Conservation (phyloP, 2,888 invertebrate species). For the Scotopteryx bipunctaria region DNA sequence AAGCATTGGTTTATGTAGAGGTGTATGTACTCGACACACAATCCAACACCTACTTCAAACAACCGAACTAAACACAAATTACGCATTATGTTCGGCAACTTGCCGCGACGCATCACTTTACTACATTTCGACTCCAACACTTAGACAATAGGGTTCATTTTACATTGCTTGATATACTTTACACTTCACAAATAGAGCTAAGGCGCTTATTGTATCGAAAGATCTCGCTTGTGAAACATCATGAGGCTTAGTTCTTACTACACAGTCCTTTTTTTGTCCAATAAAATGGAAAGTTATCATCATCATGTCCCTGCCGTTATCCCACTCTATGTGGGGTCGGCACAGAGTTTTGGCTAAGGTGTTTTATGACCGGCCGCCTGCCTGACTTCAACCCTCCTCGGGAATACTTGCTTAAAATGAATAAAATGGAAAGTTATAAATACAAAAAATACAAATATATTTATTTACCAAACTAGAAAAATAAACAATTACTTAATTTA, state of each 20-base stretch:
- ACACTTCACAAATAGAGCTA: not conserved
- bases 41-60: constrained; percentile 6
- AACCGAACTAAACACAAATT: constrained; percentile 15
- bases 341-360: too few species aligned
- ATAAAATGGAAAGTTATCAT: not conserved
- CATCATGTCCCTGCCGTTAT: too few species aligned
- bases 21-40: constrained; percentile 2
- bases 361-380: too few species aligned
- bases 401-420: too few species aligned
- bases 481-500: too few species aligned
- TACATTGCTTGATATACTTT: not conserved
- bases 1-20: not conserved
- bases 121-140: not conserved
- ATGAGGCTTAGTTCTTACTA: too few species aligned
- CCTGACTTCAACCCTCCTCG: too few species aligned
- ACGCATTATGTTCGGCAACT: constrained; percentile 7
- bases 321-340: too few species aligned
- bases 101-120: not conserved
- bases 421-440: too few species aligned
- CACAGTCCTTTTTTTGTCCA: not conserved
- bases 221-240: not conserved
- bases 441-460: too few species aligned
- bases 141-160: not conserved
- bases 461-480: too few species aligned
- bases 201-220: not conserved